Evolutionary conservation across 2,888 invertebrate species (phyloP), one percentile per base, ranked within the genome.

Genomic region (Malacosoma neustria): DNA sequence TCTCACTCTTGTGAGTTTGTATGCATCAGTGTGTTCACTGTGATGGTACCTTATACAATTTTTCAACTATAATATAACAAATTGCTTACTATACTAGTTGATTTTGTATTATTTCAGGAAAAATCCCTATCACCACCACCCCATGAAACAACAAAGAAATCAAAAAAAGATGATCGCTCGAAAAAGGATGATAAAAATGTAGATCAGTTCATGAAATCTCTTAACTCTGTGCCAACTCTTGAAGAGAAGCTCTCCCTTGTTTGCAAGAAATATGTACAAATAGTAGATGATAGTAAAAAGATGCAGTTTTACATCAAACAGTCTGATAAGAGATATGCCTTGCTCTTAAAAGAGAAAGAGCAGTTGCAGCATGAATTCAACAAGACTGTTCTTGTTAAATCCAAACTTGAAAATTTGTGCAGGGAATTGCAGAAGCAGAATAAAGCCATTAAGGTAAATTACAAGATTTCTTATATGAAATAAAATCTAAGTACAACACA

Each of bases 401-500:
- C 93, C 14, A 92, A 95, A 61, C 77, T 98, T 49, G 97, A 98
- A 70, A 93, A 92, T 63, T 87, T 98, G 3, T 98, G 98, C 64
- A 84, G 98, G 6, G 97, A 98, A 69, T 87, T 98, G 32, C 98
- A 98, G 75, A 93, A 93, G 63, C 93, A 96, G 56, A 97, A 97
- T 66, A 96, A 96, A 70, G 89, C 93, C 35, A 92, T 97, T 11
- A 96, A 96, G 87, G 93, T 94, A 79, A 48, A 52, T 49, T 30
- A 1, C 6, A 22, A 13, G 11, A 35, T 30, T 36, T 30, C 5
- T 13, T n/a, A 13, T 30, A 37, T 30, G 22, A n/a, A 4, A 33
- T 33, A 29, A 32, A 33, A 7, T 14, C 7, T 34, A 33, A 35
- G 29, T 12, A n/a, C n/a, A n/a, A n/a, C n/a, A n/a, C n/a, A n/a